phyloP scores from a whole-genome alignment of 2,113 vertebrate genomes.

The Verasper variegatus region DNA sequence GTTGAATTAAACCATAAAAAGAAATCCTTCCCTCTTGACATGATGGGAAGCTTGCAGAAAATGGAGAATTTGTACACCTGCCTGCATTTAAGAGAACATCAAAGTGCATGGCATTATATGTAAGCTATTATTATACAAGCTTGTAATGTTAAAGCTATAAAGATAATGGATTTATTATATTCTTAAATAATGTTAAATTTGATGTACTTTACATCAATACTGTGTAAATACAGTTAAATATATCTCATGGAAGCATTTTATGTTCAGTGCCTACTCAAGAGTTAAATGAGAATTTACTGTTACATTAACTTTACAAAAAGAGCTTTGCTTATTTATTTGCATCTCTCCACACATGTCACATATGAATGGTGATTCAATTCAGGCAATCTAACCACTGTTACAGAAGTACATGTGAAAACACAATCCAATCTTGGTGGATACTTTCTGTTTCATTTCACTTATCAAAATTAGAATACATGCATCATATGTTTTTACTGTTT shows the following conservation, averaged over 20 bases:
- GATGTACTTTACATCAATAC: too few species aligned
- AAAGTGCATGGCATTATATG: neutral
- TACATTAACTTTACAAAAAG: too few species aligned
- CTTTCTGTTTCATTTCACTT: too few species aligned
- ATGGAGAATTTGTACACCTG: slow-evolving; percentile 21
- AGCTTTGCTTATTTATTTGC: too few species aligned
- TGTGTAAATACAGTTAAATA: neutral
- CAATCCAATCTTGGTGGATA: neutral
- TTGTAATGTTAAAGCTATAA: neutral
- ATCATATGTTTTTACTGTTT: neutral
- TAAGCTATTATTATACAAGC: too few species aligned
- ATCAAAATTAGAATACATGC: neutral
- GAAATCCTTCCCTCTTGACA: slow-evolving; percentile 80
- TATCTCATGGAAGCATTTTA: neutral
- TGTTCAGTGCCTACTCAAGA: neutral
- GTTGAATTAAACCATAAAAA: slow-evolving; percentile 99
- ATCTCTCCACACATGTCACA: too few species aligned
- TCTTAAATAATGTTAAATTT: neutral
- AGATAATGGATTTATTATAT: neutral
- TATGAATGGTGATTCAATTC: too few species aligned
- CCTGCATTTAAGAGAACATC: too few species aligned
- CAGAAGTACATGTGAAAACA: neutral
- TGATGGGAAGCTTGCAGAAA: slow-evolving; percentile 71
- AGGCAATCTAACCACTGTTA: too few species aligned
- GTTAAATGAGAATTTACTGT: neutral